Base-by-base conservation (phyloP, 2,113 vertebrate genomes). In the Oreocharis arfaki region DNA sequence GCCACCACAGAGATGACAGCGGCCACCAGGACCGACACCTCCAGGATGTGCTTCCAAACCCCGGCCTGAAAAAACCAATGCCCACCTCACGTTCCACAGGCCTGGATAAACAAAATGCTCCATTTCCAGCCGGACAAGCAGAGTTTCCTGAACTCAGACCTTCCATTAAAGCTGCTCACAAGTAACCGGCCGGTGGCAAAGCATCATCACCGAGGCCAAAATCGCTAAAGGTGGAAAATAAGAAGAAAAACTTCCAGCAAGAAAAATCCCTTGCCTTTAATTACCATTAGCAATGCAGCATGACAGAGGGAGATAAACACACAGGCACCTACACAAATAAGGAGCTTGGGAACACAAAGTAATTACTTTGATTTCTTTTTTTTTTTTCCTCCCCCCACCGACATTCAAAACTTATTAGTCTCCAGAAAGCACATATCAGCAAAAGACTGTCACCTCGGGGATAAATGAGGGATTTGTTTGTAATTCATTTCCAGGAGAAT, bases 381-480 rank as follows among this genome's bases (percentile, higher is more conserved):
- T 92, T 76, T 79, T 87, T 13, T 7, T 1, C 0, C 9, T 6
- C 13, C 7, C 39, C 8, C 5, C 59, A 60, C 74, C 28, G 27
- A 97, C 95, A 96, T 97, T 90, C 95, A 93, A 96, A 97, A 97
- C 86, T 97, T 97, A 92, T 97, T 97, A 97, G 97, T 96, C 92
- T 97, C 87, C 52, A 96, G 95, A 96, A 67, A 44, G 93, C 92
- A 85, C 64, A 3, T 93, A 97, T 96, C 97, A 97, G 96, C 95
- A 94, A 92, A 97, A 96, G 90, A 70, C 89, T 84, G 97, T 97
- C 97, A 97, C 97, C 96, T 93, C 77, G 39, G 97, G 97, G 96
- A 96, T 80, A 92, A 97, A 90, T 41, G 78, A 95, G 95, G 96
- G 97, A 84, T 91, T 80, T 95, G 95, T 95, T 95, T 96, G 95